Percentiles rank a stretch among this genome's conserved stretches.
These are phyloP conservation scores for Coluber constrictor DNA, from an alignment of 2,797 vertebrate species.

Conservation along the genomic window DNA sequence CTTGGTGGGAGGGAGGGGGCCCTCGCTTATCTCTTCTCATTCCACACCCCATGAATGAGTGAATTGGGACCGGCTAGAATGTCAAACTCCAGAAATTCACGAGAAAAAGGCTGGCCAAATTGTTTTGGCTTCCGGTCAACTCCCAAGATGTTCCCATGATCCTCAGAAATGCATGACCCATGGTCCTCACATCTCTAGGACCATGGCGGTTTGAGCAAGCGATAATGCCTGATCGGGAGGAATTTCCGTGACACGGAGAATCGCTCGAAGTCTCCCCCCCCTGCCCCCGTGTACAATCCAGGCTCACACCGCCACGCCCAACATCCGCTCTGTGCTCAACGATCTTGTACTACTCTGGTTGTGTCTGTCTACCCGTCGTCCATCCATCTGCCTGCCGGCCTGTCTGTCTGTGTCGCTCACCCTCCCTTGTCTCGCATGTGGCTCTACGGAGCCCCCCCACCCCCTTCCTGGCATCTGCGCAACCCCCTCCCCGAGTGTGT, in stretches of 20 bases:
- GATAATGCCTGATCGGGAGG: neutral
- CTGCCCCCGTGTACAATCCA: neutral
- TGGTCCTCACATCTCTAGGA: neutral
- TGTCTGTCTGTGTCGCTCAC: slow-evolving; percentile 42
- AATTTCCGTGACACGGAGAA: neutral
- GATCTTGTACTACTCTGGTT: neutral
- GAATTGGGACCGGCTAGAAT: slow-evolving; percentile 19
- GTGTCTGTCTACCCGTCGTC: neutral
- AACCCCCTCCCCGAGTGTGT: slow-evolving; percentile 32
- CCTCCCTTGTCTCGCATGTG: slow-evolving; percentile 65
- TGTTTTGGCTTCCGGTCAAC: neutral
- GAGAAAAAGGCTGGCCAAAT: slow-evolving; percentile 18
- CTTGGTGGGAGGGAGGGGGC: neutral
- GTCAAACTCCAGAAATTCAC: neutral
- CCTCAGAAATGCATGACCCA: neutral
- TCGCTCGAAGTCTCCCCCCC: neutral
- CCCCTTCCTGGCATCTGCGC: slow-evolving; percentile 20
- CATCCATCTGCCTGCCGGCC: neutral
- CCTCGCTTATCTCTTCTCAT: slow-evolving; percentile 8
- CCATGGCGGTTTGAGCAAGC: neutral
- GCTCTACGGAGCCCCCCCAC: slow-evolving; percentile 47
- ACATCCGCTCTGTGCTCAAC: neutral
- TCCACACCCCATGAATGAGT: slow-evolving; percentile 33
- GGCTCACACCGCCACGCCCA: neutral
- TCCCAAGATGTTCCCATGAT: too few species aligned